A percentile compares a stretch with the other conserved stretches of the same genome.
phyloP scores from a whole-genome alignment of 2,888 invertebrate species.

The Drosophila quasianomalipes region DNA sequence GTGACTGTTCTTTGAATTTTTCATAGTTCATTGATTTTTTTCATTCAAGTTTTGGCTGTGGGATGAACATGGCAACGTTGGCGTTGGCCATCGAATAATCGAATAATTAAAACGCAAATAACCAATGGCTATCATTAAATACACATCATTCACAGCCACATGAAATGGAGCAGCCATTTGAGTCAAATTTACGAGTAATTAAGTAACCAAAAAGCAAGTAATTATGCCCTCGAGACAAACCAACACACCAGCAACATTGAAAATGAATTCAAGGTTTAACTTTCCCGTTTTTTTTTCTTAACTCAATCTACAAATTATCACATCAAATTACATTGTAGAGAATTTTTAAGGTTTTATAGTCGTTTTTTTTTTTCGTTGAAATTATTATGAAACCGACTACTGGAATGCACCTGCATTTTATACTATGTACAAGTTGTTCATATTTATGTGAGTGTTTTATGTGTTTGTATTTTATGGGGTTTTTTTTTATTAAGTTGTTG shows the following conservation, averaged over 20 bases:
- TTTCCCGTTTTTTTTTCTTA: not conserved
- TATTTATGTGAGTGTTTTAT: not conserved
- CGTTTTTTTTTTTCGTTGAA: not conserved
- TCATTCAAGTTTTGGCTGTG: not conserved
- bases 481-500: not conserved
- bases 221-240: slow-evolving; percentile 47
- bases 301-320: not conserved
- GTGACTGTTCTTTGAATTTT: not conserved
- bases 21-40: not conserved
- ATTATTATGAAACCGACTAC: not conserved
- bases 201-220: slow-evolving; percentile 48
- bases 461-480: slow-evolving; percentile 6
- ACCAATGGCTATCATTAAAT: slow-evolving; percentile 15
- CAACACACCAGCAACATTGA: slow-evolving; percentile 9
- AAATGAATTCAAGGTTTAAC: slow-evolving; percentile 2
- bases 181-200: slow-evolving; percentile 49
- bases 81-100: slow-evolving; percentile 17
- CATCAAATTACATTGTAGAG: not conserved
- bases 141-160: slow-evolving; percentile 25
- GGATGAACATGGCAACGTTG: not conserved
- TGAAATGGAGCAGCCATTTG: slow-evolving; percentile 26
- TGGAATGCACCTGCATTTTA: slow-evolving; percentile 7
- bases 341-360: not conserved
- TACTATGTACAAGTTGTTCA: not conserved
- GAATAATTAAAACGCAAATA: slow-evolving; percentile 16